Base-by-base conservation (phyloP, 2,888 invertebrate species). In the Biston stratarius region DNA sequence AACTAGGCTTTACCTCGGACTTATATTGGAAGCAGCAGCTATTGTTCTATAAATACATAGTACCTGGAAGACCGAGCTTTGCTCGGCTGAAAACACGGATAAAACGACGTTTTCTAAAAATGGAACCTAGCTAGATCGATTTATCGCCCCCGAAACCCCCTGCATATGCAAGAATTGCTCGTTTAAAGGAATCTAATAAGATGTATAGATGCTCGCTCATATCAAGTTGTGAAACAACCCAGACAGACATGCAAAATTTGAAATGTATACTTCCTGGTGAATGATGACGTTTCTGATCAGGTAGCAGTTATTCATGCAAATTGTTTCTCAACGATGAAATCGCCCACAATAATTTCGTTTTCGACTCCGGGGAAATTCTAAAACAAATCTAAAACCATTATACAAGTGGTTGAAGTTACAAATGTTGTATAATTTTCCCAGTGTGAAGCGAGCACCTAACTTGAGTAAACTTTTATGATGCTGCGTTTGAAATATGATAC, bases 361-460 rank as follows among this genome's bases (percentile, higher is more conserved):
- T 61, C 44, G 48, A 40, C 68, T 68, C 71, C 45, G 42, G 71
- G 72, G 72, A 72, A 72, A 70, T 74, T 72, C 55, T 61, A 63
- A 63, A 72, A 70, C 71, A 73, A 73, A 73, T 71, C 68, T 69
- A 65, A 71, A 71, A 67, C 70, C 64, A 71, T 70, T 72, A 68
- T 51, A 73, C 61, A 70, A 71, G 70, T 67, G 69, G 70, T 61
- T 36, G 51, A 72, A 73, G 67, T 73, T 75, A 67, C 65, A 69
- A 72, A 71, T 72, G 74, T 64, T 67, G 56, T 55, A 69, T 70
- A 73, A 73, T 73, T 70, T 70, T 64, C 66, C n/a, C 68, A 68
- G 66, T 67, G 60, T 68, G 62, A 70, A 70, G 42, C 55, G 38
- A 66, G 64, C 51, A 69, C 52, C 58, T 64, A 61, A 56, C 61